Evolutionary conservation across 2,113 vertebrate genomes (phyloP).

Genomic region (Nerophis ophidion): DNA sequence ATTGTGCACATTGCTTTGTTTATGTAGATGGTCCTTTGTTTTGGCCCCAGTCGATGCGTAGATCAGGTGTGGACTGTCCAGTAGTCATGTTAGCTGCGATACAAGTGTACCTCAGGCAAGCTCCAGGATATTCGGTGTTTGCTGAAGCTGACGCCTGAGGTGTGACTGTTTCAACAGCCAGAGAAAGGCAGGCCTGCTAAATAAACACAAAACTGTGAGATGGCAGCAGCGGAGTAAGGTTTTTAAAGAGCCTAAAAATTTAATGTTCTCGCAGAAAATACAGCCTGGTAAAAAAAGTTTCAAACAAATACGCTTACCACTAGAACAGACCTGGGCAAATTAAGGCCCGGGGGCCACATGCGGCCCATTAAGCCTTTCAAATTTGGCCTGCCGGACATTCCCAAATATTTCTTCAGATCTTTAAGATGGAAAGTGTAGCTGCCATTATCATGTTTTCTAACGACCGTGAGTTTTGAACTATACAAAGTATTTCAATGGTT

Average conservation of each 20-base stretch:
- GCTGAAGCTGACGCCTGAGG: constrained; percentile 69
- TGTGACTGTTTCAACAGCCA: constrained; percentile 37
- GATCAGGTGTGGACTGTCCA: constrained; percentile 1
- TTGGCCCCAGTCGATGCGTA: background rate
- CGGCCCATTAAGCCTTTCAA: too few species aligned
- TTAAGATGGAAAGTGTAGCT: too few species aligned
- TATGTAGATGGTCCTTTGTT: constrained; percentile 25
- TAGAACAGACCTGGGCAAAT: too few species aligned
- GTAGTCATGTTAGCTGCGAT: constrained; percentile 20
- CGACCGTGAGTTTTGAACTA: too few species aligned
- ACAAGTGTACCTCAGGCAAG: constrained; percentile 12
- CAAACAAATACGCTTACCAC: too few species aligned
- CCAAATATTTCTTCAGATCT: too few species aligned
- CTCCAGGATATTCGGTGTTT: constrained; percentile 77
- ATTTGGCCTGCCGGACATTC: too few species aligned
- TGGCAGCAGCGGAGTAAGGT: background rate
- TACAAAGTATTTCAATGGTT: too few species aligned
- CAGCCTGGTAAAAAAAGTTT: background rate
- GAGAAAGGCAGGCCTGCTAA: constrained; percentile 41
- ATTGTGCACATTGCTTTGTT: background rate
- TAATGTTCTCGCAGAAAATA: constrained; percentile 12
- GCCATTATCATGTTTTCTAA: too few species aligned
- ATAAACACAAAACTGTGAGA: constrained; percentile 53
- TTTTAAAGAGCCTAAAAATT: background rate
- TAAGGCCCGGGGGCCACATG: too few species aligned